Percentiles rank a stretch among this genome's conserved stretches.
Evolutionary conservation across 2,888 invertebrate genomes (phyloP).

Genomic region (Aphidoletes aphidimyza): DNA sequence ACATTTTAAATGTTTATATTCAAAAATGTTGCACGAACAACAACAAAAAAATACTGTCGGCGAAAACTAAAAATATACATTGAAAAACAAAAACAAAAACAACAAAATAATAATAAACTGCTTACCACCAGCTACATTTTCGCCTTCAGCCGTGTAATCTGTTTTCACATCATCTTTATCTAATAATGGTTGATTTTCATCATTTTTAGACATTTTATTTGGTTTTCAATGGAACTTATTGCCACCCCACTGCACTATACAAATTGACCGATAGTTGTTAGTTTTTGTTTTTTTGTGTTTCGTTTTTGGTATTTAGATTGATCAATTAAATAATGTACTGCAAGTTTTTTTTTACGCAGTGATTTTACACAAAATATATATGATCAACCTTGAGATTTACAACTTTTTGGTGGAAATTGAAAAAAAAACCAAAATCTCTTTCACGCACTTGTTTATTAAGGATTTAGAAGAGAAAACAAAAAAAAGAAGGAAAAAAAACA

Average conservation of each 20-base stretch:
- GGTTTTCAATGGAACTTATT: background rate
- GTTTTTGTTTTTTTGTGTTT: background rate
- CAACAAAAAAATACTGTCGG: background rate
- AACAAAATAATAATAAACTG: background rate
- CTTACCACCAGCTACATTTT: conserved; percentile 24
- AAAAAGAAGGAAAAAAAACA: too few species aligned
- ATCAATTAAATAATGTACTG: too few species aligned
- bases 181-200: conserved; percentile 47
- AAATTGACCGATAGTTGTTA: too few species aligned
- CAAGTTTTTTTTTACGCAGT: background rate
- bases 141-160: conserved; percentile 8
- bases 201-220: conserved; percentile 38
- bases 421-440: background rate
- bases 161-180: conserved; percentile 40
- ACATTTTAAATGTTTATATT: background rate
- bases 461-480: too few species aligned
- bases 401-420: too few species aligned
- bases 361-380: too few species aligned
- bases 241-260: background rate
- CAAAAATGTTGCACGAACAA: background rate
- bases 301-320: too few species aligned
- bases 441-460: background rate
- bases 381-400: too few species aligned
- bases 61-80: background rate
- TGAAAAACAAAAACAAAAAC: background rate